Percentiles rank a stretch among this genome's conserved stretches.
Conservation (phyloP, 2,888 invertebrate genomes). For the Balanococcus diminutus region DNA sequence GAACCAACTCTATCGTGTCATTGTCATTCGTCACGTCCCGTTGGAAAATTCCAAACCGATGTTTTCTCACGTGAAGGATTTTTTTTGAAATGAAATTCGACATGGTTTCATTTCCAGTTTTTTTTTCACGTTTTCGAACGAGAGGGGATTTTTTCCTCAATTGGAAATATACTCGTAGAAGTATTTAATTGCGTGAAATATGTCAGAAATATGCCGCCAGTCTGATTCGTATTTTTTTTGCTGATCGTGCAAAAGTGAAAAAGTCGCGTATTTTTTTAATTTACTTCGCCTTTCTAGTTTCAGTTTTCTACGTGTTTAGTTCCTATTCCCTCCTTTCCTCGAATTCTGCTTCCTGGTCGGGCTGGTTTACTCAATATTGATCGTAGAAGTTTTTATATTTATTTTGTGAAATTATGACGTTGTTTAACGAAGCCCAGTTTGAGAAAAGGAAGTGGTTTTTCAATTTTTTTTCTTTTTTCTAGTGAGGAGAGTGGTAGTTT, state of each 20-base stretch:
- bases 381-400: not conserved
- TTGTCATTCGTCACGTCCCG: not conserved
- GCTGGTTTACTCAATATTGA: too few species aligned
- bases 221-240: not conserved
- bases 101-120: not conserved
- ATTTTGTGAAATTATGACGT: not conserved
- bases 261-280: conserved; percentile 9
- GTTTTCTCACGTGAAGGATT: not conserved
- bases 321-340: not conserved
- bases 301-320: not conserved
- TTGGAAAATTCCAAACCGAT: not conserved
- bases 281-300: not conserved
- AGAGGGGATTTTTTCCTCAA: not conserved
- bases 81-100: not conserved
- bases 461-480: too few species aligned
- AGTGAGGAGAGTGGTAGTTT: too few species aligned
- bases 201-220: not conserved
- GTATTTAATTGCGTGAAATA: conserved; percentile 17
- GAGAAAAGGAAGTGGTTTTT: too few species aligned
- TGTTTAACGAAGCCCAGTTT: too few species aligned
- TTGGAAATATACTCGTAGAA: not conserved
- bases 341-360: not conserved
- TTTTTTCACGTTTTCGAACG: not conserved
- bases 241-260: not conserved
- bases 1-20: too few species aligned